Evolutionary conservation across 2,888 invertebrate genomes (phyloP).

Genomic region (Caenorhabditis afra): DNA sequence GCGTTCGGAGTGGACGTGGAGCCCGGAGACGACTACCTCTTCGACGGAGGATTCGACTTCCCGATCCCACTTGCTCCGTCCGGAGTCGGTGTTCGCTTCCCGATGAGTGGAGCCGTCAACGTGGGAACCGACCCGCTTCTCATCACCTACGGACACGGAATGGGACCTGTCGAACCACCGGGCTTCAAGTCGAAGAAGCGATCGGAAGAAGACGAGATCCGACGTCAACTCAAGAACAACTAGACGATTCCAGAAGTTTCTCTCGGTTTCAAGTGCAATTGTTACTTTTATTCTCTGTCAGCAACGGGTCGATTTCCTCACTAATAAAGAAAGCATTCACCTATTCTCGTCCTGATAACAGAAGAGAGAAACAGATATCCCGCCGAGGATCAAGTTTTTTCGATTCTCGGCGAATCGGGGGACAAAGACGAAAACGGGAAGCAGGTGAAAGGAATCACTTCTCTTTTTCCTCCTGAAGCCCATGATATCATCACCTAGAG

Average conservation of each 20-base stretch:
- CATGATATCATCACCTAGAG: slow-evolving; percentile 13
- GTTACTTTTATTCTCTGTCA: slow-evolving; percentile 4
- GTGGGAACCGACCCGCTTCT: slow-evolving; percentile 76
- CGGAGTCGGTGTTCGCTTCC: slow-evolving; percentile 76
- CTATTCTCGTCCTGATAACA: slow-evolving; percentile 28
- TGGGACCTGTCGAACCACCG: slow-evolving; percentile 73
- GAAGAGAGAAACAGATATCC: slow-evolving; percentile 10
- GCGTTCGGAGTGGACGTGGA: slow-evolving; percentile 76
- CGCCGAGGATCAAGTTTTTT: slow-evolving; percentile 50
- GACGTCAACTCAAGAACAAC: slow-evolving; percentile 37
- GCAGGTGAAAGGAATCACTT: slow-evolving; percentile 21
- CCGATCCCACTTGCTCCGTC: slow-evolving; percentile 73
- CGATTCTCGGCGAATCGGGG: background rate
- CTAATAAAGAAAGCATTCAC: slow-evolving; percentile 25
- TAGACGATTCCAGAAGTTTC: background rate
- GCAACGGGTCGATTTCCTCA: slow-evolving; percentile 26
- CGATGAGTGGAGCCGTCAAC: slow-evolving; percentile 73
- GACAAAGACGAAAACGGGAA: slow-evolving; percentile 24
- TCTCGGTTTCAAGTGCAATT: slow-evolving; percentile 11
- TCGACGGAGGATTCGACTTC: slow-evolving; percentile 75
- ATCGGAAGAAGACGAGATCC: slow-evolving; percentile 46
- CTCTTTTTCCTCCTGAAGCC: background rate
- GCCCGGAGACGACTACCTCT: slow-evolving; percentile 74
- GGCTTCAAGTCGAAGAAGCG: slow-evolving; percentile 56
- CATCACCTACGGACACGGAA: slow-evolving; percentile 75